Evolutionary conservation across 1,140 invertebrate genomes (phyloP).

Genomic region (Delia radicum): DNA sequence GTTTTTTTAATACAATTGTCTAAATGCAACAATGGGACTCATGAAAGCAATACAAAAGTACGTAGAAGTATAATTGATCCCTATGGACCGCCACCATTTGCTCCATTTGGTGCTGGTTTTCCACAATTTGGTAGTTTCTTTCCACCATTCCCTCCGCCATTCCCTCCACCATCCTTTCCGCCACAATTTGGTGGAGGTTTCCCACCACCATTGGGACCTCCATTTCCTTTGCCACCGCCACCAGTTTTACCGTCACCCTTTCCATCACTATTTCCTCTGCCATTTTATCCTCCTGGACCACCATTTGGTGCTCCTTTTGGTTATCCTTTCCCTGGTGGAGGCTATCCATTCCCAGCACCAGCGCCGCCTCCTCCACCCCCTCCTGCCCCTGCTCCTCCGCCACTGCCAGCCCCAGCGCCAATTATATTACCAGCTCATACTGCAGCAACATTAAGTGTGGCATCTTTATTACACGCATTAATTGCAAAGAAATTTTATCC

Average conservation of each 20-base stretch:
- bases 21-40: neutral
- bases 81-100: neutral
- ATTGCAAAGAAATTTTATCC: conserved; percentile 29
- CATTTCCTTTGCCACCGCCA: conserved; percentile 14
- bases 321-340: neutral
- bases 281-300: neutral
- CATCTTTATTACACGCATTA: conserved; percentile 26
- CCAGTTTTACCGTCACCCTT: conserved; percentile 23
- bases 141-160: conserved; percentile 1
- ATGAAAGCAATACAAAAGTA: neutral
- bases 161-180: neutral
- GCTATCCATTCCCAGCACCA: conserved; percentile 9
- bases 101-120: neutral
- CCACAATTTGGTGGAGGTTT: conserved; percentile 17
- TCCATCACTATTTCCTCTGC: conserved; percentile 19
- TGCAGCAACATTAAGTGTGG: conserved; percentile 27
- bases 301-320: conserved; percentile 16
- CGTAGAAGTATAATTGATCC: conserved; percentile 8
- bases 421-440: conserved; percentile 27
- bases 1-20: neutral
- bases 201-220: neutral
- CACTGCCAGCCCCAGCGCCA: conserved; percentile 12
- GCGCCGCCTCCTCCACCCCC: neutral
- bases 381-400: conserved; percentile 3
- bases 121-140: neutral